A percentile compares a stretch with the other conserved stretches of the same genome.
Evolutionary conservation across 2,888 invertebrate species (phyloP).

Genomic region (Leucophenga montana): DNA sequence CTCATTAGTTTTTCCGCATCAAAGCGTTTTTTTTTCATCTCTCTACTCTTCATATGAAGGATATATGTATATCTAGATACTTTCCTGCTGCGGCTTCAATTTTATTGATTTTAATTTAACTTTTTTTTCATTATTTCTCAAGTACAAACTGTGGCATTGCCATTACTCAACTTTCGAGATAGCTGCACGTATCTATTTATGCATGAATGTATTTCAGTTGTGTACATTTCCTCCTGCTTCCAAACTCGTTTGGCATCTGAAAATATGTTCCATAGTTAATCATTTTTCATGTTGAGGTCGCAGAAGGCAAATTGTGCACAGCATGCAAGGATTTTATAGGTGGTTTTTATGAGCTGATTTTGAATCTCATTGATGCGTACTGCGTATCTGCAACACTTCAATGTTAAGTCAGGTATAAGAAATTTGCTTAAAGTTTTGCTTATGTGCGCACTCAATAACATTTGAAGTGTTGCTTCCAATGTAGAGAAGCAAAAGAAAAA

Average conservation of each 20-base stretch:
- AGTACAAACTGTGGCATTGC: not conserved
- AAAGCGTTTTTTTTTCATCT: not conserved
- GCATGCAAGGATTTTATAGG: not conserved
- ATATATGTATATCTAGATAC: not conserved
- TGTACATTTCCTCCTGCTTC: not conserved
- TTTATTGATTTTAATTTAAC: slow-evolving; percentile 28
- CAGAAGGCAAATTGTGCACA: slow-evolving; percentile 17
- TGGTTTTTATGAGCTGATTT: not conserved
- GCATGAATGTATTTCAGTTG: not conserved
- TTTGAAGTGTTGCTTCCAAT: no score
- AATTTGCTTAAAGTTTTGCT: not conserved
- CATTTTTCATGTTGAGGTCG: not conserved
- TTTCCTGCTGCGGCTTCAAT: not conserved
- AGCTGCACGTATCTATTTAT: slow-evolving; percentile 10
- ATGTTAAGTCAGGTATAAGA: slow-evolving; percentile 18
- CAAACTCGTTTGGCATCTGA: not conserved
- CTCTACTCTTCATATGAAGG: not conserved
- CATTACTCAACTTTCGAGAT: slow-evolving; percentile 25
- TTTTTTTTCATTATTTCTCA: slow-evolving; percentile 8
- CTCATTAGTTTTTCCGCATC: slow-evolving; percentile 28
- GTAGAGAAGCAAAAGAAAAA: not conserved
- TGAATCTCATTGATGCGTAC: slow-evolving; percentile 1
- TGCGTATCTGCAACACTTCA: slow-evolving; percentile 11
- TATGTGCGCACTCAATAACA: no score
- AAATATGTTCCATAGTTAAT: slow-evolving; percentile 13